Evolutionary conservation across 2,113 vertebrate species (phyloP).

Genomic region (Campylorhamphus procurvoides): DNA sequence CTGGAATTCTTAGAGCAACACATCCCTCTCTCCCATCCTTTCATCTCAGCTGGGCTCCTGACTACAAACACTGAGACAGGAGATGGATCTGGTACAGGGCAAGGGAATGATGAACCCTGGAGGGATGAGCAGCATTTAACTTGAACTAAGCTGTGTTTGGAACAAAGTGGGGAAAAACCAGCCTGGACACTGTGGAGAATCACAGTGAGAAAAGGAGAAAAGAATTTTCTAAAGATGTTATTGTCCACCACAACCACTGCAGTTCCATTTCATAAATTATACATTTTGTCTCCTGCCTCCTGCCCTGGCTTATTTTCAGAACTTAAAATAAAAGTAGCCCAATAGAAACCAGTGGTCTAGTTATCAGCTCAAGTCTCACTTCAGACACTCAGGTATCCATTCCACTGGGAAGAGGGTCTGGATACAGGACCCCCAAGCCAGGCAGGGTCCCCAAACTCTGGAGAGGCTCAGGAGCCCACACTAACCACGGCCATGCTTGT

Average conservation of each 20-base stretch:
- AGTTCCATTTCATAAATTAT: neutral
- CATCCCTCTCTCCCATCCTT: neutral
- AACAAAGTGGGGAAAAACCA: neutral
- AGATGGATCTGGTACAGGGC: neutral
- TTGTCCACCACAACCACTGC: neutral
- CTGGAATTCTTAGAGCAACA: neutral
- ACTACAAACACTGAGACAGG: neutral
- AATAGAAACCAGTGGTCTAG: accelerated
- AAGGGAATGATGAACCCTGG: neutral
- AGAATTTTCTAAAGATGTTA: neutral
- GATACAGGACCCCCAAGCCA: accelerated
- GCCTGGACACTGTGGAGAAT: neutral
- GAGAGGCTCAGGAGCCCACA: neutral
- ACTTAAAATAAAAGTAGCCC: neutral
- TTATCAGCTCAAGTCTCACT: neutral
- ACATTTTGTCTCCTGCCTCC: neutral
- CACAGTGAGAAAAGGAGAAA: neutral
- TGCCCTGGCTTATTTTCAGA: neutral
- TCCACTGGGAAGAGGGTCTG: neutral
- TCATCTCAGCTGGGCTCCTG: neutral
- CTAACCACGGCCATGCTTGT: neutral
- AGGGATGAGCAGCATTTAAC: neutral
- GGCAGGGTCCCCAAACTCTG: neutral
- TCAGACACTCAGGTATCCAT: accelerated
- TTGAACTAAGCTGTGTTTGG: neutral